A percentile compares a stretch with the other conserved stretches of the same genome.
Evolutionary conservation across 2,113 vertebrate genomes (phyloP).

Genomic region (Petrocephalus microphthalmus): DNA sequence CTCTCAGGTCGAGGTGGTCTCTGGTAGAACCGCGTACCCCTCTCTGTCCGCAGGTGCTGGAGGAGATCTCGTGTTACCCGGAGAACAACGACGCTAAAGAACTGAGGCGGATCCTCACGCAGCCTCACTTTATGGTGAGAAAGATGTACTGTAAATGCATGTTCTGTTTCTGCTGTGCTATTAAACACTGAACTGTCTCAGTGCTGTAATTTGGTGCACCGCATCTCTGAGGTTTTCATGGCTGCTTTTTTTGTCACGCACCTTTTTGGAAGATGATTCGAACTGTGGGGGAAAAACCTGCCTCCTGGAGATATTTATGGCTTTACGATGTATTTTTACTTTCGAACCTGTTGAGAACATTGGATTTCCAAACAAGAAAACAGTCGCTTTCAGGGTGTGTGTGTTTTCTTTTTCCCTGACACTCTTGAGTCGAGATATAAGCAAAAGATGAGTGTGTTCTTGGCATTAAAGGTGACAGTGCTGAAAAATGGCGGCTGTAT

Average conservation of each 20-base stretch:
- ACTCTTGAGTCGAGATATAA: background rate
- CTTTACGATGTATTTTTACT: background rate
- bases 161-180: background rate
- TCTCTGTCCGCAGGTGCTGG: conserved; percentile 73
- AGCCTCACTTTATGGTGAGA: conserved; percentile 95
- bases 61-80: conserved; percentile 93
- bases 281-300: background rate
- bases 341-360: background rate
- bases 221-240: background rate
- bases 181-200: background rate
- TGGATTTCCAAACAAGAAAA: background rate
- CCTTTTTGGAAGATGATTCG: background rate
- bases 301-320: background rate
- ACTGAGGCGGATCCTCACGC: conserved; percentile 90
- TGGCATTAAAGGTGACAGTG: background rate
- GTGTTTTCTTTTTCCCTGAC: background rate
- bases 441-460: background rate
- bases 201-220: background rate
- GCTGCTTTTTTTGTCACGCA: background rate
- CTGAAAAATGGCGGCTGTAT: background rate
- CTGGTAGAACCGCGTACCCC: background rate
- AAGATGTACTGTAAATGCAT: background rate
- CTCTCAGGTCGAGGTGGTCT: background rate
- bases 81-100: conserved; percentile 93
- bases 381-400: background rate